Conservation (phyloP, 2,113 vertebrate genomes). For the Hirundichthys speculiger region DNA sequence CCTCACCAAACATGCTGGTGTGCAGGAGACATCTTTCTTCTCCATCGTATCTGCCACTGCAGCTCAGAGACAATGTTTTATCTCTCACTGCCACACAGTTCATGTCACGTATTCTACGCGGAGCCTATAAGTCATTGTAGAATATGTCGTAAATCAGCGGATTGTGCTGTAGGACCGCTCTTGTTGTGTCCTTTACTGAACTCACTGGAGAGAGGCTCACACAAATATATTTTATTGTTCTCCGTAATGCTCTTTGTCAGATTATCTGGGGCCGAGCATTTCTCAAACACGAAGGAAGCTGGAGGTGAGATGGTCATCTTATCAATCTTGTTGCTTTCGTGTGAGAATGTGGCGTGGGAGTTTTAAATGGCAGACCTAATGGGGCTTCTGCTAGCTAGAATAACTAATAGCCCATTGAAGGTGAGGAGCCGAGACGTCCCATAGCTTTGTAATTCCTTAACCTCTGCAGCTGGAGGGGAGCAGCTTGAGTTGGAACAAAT, state of each 20-base stretch:
- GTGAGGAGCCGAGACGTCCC: conserved; percentile 65
- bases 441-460: conserved; percentile 69
- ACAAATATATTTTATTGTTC: conserved; percentile 41
- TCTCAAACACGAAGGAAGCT: conserved; percentile 49
- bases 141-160: conserved; percentile 28
- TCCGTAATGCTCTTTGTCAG: conserved; percentile 54
- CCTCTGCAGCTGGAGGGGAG: conserved; percentile 63
- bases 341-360: conserved; percentile 67
- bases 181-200: conserved; percentile 19
- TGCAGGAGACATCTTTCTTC: conserved; percentile 44
- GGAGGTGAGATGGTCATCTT: conserved; percentile 53
- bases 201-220: conserved; percentile 25
- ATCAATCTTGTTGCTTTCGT: conserved; percentile 67
- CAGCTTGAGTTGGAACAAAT: conserved; percentile 57
- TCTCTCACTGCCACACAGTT: conserved; percentile 46
- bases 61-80: conserved; percentile 55
- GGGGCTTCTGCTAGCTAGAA: conserved; percentile 72
- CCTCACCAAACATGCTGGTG: conserved; percentile 34
- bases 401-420: conserved; percentile 77
- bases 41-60: conserved; percentile 41
- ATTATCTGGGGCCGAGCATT: conserved; percentile 53
- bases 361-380: conserved; percentile 75
- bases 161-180: conserved; percentile 18
- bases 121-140: conserved; percentile 37
- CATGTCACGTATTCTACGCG: conserved; percentile 44